phyloP scores from a whole-genome alignment of 2,888 invertebrate genomes.

The Patella depressa region DNA sequence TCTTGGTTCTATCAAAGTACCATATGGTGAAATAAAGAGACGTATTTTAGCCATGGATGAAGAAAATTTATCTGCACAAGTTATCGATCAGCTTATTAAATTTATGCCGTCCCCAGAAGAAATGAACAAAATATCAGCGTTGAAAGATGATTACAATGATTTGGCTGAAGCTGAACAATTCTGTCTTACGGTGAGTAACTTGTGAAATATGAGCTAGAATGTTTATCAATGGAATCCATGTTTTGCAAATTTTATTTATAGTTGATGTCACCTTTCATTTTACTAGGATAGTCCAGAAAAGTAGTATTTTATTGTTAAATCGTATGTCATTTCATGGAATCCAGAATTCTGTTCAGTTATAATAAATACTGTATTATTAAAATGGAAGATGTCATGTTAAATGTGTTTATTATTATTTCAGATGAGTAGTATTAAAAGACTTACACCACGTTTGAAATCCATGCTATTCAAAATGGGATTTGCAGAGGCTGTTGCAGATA shows the following conservation, averaged over 20 bases:
- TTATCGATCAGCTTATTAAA: constrained; percentile 90
- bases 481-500: constrained; percentile 86
- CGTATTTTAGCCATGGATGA: constrained; percentile 91
- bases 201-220: constrained; percentile 4
- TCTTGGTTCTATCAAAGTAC: constrained; percentile 74
- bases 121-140: constrained; percentile 84
- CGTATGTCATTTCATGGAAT: no score
- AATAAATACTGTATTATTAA: no score
- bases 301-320: no score
- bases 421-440: constrained; percentile 89
- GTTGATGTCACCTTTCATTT: no score
- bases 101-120: constrained; percentile 91
- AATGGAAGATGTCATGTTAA: no score
- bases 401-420: constrained; percentile 59
- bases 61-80: constrained; percentile 85
- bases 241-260: no score
- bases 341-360: no score
- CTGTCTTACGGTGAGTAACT: constrained; percentile 80
- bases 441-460: constrained; percentile 88
- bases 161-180: constrained; percentile 92
- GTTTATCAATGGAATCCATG: not conserved
- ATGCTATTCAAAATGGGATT: constrained; percentile 91
- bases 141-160: constrained; percentile 84
- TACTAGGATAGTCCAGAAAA: no score
- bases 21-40: constrained; percentile 75